Evolutionary conservation across 2,113 vertebrate species (phyloP).

Genomic region (Pelvicachromis taeniatus): DNA sequence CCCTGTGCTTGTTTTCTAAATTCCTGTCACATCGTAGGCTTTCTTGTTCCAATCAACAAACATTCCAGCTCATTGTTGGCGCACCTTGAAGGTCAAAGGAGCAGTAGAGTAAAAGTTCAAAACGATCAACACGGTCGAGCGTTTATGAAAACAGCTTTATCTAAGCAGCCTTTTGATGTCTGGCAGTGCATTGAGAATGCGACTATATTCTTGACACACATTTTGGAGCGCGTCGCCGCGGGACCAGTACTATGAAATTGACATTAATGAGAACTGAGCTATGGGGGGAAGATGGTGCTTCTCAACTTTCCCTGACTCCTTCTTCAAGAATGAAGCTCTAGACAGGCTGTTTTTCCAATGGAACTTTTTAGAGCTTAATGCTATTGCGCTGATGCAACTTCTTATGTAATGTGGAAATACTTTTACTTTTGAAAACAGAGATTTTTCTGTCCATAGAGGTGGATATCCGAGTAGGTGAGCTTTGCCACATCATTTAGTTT

Average conservation of each 20-base stretch:
- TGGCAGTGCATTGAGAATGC: constrained; percentile 67
- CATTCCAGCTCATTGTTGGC: background rate
- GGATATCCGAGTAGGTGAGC: background rate
- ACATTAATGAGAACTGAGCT: constrained; percentile 72
- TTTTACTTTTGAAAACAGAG: background rate
- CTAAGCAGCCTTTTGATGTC: constrained; percentile 59
- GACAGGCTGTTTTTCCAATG: background rate
- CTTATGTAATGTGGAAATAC: background rate
- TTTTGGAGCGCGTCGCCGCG: constrained; percentile 36
- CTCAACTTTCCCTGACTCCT: constrained; percentile 56
- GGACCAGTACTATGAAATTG: constrained; percentile 68
- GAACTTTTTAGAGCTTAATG: background rate
- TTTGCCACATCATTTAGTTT: background rate
- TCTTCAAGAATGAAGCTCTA: constrained; percentile 27
- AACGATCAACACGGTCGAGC: background rate
- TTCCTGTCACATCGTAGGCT: background rate
- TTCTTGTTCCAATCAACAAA: background rate
- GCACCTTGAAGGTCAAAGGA: constrained; percentile 35
- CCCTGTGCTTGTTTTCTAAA: background rate
- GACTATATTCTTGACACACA: constrained; percentile 46
- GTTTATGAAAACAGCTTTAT: constrained; percentile 56
- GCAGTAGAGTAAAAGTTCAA: constrained; percentile 18
- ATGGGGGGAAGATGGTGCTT: constrained; percentile 23
- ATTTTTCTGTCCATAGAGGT: background rate
- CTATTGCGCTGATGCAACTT: background rate